These are phyloP conservation scores for Falco concolor DNA, from an alignment of 2,797 vertebrate genomes.

Conservation along the genomic window DNA sequence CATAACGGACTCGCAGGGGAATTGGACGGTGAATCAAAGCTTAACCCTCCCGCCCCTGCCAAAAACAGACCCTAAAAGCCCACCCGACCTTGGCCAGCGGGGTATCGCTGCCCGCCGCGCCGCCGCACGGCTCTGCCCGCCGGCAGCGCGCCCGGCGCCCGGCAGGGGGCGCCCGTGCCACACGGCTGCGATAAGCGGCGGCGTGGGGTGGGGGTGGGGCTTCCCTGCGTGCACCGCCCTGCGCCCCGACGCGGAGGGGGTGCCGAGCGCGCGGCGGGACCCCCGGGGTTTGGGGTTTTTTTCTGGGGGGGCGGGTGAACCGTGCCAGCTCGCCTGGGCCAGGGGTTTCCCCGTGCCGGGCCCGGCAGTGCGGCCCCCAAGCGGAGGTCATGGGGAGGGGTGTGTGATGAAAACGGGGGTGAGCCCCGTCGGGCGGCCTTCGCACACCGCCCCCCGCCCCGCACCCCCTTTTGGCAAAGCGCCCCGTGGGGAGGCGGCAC, in stretches of 20 bases:
- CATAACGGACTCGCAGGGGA: rapidly evolving
- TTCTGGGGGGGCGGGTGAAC: rapidly evolving
- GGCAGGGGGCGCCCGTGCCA: conserved; percentile 63
- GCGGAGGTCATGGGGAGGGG: no score
- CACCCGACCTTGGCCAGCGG: no score
- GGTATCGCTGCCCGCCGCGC: no score
- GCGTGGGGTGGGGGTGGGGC: background rate
- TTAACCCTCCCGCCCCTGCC: background rate
- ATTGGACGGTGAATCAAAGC: background rate
- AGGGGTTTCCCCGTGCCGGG: background rate
- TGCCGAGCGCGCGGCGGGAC: background rate
- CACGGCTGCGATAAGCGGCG: background rate
- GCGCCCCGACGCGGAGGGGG: background rate
- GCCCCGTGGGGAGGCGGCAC: background rate
- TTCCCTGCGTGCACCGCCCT: no score
- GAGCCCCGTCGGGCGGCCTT: background rate
- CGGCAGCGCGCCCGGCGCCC: background rate
- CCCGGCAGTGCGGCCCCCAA: background rate
- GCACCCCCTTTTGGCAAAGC: rapidly evolving
- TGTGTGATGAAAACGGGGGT: background rate
- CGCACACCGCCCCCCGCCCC: no score
- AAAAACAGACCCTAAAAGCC: no score
- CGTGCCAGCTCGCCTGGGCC: background rate
- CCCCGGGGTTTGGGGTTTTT: background rate
- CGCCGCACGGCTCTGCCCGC: no score